phyloP scores from a whole-genome alignment of 2,113 vertebrate species.

The Poeciliopsis retropinna region DNA sequence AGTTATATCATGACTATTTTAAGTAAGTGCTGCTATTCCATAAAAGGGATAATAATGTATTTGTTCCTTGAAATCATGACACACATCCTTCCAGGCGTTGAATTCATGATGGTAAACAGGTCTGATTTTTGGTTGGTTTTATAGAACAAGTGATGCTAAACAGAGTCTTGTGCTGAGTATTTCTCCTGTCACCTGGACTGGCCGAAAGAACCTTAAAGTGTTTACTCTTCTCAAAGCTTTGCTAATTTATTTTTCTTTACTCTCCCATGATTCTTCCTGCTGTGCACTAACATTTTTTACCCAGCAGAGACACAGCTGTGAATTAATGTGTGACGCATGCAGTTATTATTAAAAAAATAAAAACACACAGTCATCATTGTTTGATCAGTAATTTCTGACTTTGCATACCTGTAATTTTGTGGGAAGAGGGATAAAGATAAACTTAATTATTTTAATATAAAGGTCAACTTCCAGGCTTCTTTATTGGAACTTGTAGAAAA shows the following conservation, averaged over 20 bases:
- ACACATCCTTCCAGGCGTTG: no score
- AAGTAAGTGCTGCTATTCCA: no score
- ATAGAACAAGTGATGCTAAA: not conserved
- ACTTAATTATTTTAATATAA: slow-evolving; percentile 41
- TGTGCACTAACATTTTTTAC: slow-evolving; percentile 41
- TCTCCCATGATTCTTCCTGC: slow-evolving; percentile 38
- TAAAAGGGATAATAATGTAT: no score
- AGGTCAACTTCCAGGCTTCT: slow-evolving; percentile 48
- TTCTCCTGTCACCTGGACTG: not conserved
- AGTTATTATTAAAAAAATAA: slow-evolving; percentile 43
- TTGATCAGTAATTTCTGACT: slow-evolving; percentile 18
- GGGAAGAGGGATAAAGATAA: slow-evolving; percentile 2
- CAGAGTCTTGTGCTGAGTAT: not conserved
- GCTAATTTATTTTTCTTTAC: slow-evolving; percentile 25
- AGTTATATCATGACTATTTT: no score
- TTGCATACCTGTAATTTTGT: slow-evolving; percentile 14
- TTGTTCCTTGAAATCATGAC: no score
- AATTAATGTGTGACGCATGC: slow-evolving; percentile 30
- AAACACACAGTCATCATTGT: slow-evolving; percentile 25
- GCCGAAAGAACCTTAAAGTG: not conserved
- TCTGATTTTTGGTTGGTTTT: no score
- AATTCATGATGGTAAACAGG: no score
- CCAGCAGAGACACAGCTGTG: slow-evolving; percentile 33
- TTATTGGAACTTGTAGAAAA: slow-evolving; percentile 45
- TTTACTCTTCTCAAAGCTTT: not conserved